Evolutionary conservation across 2,797 vertebrate genomes (phyloP).

Genomic region (Leucoraja ocellata): DNA sequence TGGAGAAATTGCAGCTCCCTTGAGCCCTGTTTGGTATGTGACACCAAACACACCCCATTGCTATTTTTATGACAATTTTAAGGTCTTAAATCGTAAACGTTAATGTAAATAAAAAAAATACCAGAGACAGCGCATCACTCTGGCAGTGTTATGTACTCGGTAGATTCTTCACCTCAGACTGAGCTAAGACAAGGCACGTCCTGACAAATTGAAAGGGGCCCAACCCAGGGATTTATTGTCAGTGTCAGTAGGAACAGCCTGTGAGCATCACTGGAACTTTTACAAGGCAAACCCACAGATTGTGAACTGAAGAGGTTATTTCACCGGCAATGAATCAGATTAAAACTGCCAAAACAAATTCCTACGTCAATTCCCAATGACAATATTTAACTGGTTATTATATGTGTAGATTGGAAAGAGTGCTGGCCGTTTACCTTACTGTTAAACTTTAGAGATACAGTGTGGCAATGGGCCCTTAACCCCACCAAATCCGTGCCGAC

Average conservation of each 20-base stretch:
- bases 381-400: background rate
- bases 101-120: background rate
- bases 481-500: too few relatives aligned
- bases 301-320: background rate
- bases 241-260: background rate
- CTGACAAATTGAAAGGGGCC: background rate
- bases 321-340: background rate
- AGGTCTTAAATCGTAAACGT: background rate
- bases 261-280: background rate
- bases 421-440: background rate
- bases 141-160: background rate
- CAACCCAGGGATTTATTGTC: background rate
- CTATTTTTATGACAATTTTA: background rate
- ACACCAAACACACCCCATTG: background rate
- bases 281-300: background rate
- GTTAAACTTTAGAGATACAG: too few relatives aligned
- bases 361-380: background rate
- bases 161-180: background rate
- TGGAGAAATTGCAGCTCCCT: background rate
- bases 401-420: background rate
- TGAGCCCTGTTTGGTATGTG: background rate
- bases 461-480: too few relatives aligned
- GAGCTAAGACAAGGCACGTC: background rate
- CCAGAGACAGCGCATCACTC: background rate
- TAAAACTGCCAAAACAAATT: background rate